Conservation (phyloP, 1,140 invertebrate species). For the Bombus ignitus region DNA sequence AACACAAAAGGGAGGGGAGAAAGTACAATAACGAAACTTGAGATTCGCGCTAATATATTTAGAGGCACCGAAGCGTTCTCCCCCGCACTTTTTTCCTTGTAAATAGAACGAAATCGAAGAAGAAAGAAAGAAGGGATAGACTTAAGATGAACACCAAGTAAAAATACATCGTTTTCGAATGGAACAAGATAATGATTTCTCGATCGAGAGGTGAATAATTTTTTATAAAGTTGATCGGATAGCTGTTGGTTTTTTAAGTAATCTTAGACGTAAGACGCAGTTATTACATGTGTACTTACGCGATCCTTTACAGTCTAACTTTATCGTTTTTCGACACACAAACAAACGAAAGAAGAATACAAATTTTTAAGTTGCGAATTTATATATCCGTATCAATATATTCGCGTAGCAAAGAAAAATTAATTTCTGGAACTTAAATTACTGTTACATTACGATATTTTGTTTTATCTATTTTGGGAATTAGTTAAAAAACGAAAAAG, state of each 20-base stretch:
- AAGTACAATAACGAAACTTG: slow-evolving; percentile 31
- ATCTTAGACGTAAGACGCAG: slow-evolving; percentile 8
- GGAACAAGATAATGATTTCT: not conserved
- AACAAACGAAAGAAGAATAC: too few relatives aligned
- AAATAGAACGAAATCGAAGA: slow-evolving; percentile 10
- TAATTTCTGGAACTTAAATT: not conserved
- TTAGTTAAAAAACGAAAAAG: not conserved
- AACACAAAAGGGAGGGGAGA: not conserved
- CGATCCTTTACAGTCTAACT: not conserved
- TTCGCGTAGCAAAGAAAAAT: too few relatives aligned
- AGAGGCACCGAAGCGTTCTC: not conserved
- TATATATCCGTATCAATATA: not conserved
- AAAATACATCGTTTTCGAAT: not conserved
- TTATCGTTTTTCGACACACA: not conserved
- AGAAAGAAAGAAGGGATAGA: not conserved
- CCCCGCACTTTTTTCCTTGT: slow-evolving; percentile 3
- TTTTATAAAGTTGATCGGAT: slow-evolving; percentile 16
- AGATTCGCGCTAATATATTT: not conserved
- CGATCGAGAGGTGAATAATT: not conserved
- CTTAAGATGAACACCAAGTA: slow-evolving; percentile 18
- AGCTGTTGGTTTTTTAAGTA: not conserved
- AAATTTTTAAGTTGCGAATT: not conserved
- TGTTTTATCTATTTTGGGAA: not conserved
- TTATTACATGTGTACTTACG: not conserved
- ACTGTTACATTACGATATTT: too few relatives aligned